phyloP scores from a whole-genome alignment of 2,113 vertebrate genomes.

The Promerops cafer region DNA sequence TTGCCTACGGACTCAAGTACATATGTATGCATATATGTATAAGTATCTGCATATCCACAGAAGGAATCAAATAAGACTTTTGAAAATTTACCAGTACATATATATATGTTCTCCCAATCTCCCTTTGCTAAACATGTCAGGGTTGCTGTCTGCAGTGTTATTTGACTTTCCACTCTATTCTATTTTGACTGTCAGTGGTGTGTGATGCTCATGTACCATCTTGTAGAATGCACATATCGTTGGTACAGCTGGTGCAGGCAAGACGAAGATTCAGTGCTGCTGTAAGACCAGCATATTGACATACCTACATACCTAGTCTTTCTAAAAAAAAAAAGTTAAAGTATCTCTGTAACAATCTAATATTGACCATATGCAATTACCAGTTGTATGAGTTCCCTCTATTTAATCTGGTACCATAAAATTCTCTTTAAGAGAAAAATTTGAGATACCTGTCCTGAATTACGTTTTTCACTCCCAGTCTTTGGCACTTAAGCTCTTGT shows the following conservation, averaged over 20 bases:
- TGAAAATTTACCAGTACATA: neutral
- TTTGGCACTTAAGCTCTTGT: neutral
- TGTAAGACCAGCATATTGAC: neutral
- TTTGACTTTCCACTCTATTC: neutral
- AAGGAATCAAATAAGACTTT: neutral
- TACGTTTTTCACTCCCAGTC: neutral
- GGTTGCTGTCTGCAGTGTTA: neutral
- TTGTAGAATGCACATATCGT: fast-evolving
- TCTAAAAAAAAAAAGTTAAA: neutral
- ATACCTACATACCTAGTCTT: neutral
- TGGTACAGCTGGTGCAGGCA: neutral
- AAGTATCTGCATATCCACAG: neutral
- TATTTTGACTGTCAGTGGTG: neutral
- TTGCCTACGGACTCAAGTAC: fast-evolving
- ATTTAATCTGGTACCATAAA: neutral
- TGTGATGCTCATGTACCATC: neutral
- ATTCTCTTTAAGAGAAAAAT: neutral
- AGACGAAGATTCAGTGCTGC: neutral
- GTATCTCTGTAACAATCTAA: neutral
- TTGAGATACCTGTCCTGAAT: neutral
- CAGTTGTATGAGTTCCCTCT: neutral
- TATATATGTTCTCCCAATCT: neutral
- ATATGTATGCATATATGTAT: fast-evolving
- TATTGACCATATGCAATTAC: neutral
- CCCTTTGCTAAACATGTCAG: neutral